Evolutionary conservation across 2,113 vertebrate genomes (phyloP).

Genomic region (Sinosuthora webbiana): DNA sequence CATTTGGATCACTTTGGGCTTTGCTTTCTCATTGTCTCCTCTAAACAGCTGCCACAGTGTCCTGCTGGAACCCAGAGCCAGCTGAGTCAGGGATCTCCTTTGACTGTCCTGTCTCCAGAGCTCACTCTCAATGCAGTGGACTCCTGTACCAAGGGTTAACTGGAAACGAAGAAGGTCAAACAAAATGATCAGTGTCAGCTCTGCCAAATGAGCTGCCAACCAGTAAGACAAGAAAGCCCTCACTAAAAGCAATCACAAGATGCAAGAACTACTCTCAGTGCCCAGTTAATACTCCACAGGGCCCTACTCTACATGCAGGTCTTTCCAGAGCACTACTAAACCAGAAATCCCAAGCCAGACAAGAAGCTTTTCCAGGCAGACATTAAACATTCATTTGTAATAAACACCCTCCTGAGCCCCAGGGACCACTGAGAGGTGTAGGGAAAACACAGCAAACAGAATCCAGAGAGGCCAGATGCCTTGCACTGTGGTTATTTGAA

Average conservation of each 20-base stretch:
- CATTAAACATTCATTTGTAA: constrained; percentile 19
- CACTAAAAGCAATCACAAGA: neutral
- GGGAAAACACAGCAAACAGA: neutral
- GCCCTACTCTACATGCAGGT: neutral
- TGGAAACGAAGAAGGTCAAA: neutral
- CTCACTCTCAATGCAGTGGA: neutral
- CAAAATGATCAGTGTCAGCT: neutral
- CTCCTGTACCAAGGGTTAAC: neutral
- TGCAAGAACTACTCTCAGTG: neutral
- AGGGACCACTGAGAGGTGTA: neutral
- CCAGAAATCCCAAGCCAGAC: neutral
- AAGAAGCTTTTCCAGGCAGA: constrained; percentile 26
- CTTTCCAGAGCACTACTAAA: neutral
- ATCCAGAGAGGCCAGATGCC: neutral
- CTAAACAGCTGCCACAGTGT: neutral
- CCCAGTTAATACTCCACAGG: neutral
- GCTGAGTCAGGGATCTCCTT: neutral
- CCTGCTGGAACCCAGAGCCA: neutral
- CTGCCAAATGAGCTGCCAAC: neutral
- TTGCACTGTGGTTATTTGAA: neutral
- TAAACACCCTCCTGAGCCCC: neutral
- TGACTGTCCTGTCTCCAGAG: rapidly evolving
- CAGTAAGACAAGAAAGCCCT: neutral
- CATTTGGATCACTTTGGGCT: neutral
- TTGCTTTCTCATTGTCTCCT: neutral